phyloP scores from a whole-genome alignment of 2,113 vertebrate species.

The Oncorhynchus tshawytscha region DNA sequence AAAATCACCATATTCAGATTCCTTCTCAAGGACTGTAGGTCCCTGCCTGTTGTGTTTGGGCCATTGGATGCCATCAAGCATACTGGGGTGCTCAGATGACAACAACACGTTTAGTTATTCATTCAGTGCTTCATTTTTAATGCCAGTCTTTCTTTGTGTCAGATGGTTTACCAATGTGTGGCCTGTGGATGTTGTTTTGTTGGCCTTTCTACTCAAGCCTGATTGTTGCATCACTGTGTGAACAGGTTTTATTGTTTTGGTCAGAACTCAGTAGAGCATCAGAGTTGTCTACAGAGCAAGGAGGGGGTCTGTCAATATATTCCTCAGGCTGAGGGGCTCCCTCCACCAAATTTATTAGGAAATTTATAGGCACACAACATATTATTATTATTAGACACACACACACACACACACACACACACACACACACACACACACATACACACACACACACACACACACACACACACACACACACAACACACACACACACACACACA shows the following conservation, averaged over 20 bases:
- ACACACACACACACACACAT: too few relatives aligned
- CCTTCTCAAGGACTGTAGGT: conserved; percentile 36
- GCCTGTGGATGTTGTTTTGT: not conserved
- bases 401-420: too few relatives aligned
- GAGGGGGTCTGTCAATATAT: conserved; percentile 38
- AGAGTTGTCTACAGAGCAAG: conserved; percentile 33
- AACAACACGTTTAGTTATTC: not conserved
- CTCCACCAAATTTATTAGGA: too few relatives aligned
- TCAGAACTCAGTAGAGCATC: conserved; percentile 25
- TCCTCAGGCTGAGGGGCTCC: too few relatives aligned
- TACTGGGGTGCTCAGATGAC: not conserved
- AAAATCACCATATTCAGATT: conserved; percentile 56
- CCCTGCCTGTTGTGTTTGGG: conserved; percentile 42
- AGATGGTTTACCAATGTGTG: not conserved
- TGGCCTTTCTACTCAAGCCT: conserved; percentile 33
- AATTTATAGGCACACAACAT: too few relatives aligned
- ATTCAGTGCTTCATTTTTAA: not conserved
- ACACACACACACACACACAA: too few relatives aligned
- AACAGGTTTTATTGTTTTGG: conserved; percentile 46
- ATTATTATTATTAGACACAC: too few relatives aligned
- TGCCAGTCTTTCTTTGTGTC: conserved; percentile 7
- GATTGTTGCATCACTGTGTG: conserved; percentile 59
- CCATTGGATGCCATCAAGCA: conserved; percentile 29
- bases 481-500: fast-evolving
- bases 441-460: too few relatives aligned